These are phyloP conservation scores for Leptosomus discolor DNA, from an alignment of 2,113 vertebrate genomes.

Conservation along the genomic window DNA sequence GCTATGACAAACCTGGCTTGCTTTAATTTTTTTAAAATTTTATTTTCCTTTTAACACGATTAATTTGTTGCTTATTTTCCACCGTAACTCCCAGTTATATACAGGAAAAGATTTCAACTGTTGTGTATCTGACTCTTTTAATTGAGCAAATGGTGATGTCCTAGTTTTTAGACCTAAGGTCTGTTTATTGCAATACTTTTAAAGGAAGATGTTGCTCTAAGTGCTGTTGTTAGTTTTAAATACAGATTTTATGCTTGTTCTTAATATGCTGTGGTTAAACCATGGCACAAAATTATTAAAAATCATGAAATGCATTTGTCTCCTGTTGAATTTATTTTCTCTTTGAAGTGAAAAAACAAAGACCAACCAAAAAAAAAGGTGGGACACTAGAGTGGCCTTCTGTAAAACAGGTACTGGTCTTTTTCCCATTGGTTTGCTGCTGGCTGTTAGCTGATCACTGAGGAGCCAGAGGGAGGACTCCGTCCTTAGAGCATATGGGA, in stretches of 20 bases:
- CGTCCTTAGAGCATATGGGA: background rate
- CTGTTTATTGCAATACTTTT: slow-evolving; percentile 92
- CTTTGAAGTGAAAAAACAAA: background rate
- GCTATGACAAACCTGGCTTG: slow-evolving; percentile 77
- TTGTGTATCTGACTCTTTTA: slow-evolving; percentile 81
- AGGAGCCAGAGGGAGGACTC: background rate
- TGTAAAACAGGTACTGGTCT: background rate
- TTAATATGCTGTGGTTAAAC: slow-evolving; percentile 89
- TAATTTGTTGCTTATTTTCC: slow-evolving; percentile 72
- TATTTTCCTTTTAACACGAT: slow-evolving; percentile 55
- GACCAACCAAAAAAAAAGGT: background rate
- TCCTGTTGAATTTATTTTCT: slow-evolving; percentile 42
- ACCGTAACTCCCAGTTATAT: slow-evolving; percentile 62
- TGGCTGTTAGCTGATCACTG: background rate
- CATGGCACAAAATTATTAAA: slow-evolving; percentile 89
- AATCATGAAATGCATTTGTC: slow-evolving; percentile 63
- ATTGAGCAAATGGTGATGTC: slow-evolving; percentile 89
- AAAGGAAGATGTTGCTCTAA: slow-evolving; percentile 90
- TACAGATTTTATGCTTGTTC: slow-evolving; percentile 93
- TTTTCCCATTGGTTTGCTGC: background rate
- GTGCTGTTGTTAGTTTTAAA: slow-evolving; percentile 90
- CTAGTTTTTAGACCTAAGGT: slow-evolving; percentile 90
- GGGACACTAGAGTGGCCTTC: background rate
- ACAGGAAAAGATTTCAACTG: slow-evolving; percentile 75
- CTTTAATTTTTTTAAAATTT: slow-evolving; percentile 29